Evolutionary conservation across 1,140 invertebrate genomes (phyloP), one percentile per base, ranked within the genome.

Genomic region (Brachionus angularis): DNA sequence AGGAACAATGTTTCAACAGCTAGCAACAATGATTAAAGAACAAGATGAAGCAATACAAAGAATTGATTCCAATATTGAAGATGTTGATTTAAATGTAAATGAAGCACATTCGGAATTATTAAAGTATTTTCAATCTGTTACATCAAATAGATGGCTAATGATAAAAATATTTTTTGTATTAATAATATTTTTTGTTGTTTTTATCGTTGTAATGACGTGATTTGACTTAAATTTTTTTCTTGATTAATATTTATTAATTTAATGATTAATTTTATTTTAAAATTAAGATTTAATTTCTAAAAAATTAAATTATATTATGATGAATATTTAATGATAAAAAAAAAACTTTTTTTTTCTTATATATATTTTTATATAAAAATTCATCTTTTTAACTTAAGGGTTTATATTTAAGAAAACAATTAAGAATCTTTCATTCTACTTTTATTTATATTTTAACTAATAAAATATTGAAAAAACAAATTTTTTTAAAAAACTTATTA

Each of bases 141-240:
- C 93, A 10, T 93, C 90, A 46, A 99, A 98, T 84, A 86, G 96
- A 76, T 98, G 94, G 91, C 85, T 99, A 10, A 98, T 99, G 93
- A 91, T 99, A 75, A 99, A 99, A 86, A 89, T 99, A 72, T 99
- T 99, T 84, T 95, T 88, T 64, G 91, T 99, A 58, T 84, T 99
- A 27, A 95, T 99, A 85, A 89, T 98, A 78, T 99, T 99, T 85
- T 98, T 99, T 81, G 89, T 98, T 79, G 92, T 99, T 79, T 99
- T 98, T 85, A 88, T 98, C 79, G 87, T 98, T 75, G 96, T 99
- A 74, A 77, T 85, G 75, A 83, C 84, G 27, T 86, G 79, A 82
- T 49, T 23, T 47, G n/a, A n/a, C n/a, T n/a, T n/a, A n/a, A n/a
- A n/a, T 16, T 64, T 18, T 1, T 14, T 36, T 1, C 33, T 14